Conservation (phyloP, 2,113 vertebrate genomes). For the Triplophysa rosa region DNA sequence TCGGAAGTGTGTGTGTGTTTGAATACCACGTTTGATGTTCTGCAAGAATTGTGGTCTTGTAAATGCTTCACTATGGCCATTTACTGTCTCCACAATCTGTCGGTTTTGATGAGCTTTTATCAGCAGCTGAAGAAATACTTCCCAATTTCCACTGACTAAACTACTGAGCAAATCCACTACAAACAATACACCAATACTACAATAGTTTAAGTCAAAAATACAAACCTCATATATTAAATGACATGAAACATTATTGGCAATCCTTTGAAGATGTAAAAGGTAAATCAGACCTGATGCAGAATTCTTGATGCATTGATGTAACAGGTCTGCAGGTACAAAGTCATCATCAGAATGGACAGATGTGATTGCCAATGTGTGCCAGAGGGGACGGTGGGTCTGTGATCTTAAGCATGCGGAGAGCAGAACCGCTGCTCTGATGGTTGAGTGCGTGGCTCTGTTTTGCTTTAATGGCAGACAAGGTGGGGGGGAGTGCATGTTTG, state of each 20-base stretch:
- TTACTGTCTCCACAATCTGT: conserved; percentile 17
- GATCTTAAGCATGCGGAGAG: conserved; percentile 33
- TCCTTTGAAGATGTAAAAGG: neutral
- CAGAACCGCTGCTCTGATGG: conserved; percentile 57
- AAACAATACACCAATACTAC: no score
- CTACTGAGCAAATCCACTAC: neutral
- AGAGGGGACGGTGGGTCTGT: conserved; percentile 15
- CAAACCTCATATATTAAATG: neutral
- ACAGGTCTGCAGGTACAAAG: conserved; percentile 23
- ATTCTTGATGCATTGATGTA: conserved; percentile 7
- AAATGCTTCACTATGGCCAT: conserved; percentile 47
- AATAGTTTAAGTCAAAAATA: neutral
- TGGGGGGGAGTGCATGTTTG: neutral
- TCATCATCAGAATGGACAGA: neutral
- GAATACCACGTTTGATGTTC: conserved; percentile 48
- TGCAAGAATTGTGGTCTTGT: conserved; percentile 40
- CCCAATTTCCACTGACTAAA: neutral
- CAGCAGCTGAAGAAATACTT: neutral
- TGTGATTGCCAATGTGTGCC: conserved; percentile 21
- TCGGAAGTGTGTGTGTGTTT: conserved; percentile 51
- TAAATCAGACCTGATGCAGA: neutral
- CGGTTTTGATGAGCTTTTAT: conserved; percentile 21
- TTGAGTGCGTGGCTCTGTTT: conserved; percentile 59
- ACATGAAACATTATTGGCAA: neutral
- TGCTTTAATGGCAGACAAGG: conserved; percentile 50